Conservation (phyloP, 64 coral and sea anemone genomes). For the Pocillopora damicornis region DNA sequence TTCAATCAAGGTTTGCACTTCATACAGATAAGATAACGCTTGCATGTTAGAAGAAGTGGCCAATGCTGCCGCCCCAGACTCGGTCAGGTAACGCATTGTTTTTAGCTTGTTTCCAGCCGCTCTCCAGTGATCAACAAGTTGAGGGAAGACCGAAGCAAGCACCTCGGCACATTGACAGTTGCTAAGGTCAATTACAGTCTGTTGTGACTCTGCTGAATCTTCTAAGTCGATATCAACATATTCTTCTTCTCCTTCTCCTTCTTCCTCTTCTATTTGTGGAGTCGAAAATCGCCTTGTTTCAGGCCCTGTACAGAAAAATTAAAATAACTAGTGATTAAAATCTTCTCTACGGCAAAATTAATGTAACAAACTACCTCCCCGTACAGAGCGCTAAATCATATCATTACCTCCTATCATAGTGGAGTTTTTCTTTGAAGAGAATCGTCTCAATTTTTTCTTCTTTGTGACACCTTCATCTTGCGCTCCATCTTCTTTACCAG, state of each 20-base stretch:
- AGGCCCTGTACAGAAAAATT: not conserved
- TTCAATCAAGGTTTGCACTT: slow-evolving; percentile 63
- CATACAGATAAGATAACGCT: slow-evolving; percentile 80
- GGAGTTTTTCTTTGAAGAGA: not conserved
- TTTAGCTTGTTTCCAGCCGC: slow-evolving; percentile 86
- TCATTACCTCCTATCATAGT: not conserved
- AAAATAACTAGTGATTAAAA: too few species aligned
- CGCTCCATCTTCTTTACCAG: not conserved
- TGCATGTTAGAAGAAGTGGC: slow-evolving; percentile 91
- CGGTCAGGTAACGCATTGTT: slow-evolving; percentile 80
- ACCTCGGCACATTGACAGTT: slow-evolving; percentile 91
- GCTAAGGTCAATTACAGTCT: slow-evolving; percentile 47
- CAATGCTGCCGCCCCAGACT: slow-evolving; percentile 91
- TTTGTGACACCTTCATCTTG: not conserved
- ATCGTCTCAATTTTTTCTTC: not conserved
- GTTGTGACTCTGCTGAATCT: not conserved
- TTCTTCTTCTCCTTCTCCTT: not conserved
- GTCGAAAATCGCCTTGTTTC: not conserved
- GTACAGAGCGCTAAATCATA: too few species aligned
- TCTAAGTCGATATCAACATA: not conserved
- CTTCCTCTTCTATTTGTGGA: not conserved
- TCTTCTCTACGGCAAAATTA: too few species aligned
- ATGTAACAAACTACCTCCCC: too few species aligned
- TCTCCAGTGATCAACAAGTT: slow-evolving; percentile 94
- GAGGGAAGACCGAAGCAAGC: slow-evolving; percentile 89